phyloP scores from a whole-genome alignment of 2,797 vertebrate genomes.

The Muscicapa comitata region DNA sequence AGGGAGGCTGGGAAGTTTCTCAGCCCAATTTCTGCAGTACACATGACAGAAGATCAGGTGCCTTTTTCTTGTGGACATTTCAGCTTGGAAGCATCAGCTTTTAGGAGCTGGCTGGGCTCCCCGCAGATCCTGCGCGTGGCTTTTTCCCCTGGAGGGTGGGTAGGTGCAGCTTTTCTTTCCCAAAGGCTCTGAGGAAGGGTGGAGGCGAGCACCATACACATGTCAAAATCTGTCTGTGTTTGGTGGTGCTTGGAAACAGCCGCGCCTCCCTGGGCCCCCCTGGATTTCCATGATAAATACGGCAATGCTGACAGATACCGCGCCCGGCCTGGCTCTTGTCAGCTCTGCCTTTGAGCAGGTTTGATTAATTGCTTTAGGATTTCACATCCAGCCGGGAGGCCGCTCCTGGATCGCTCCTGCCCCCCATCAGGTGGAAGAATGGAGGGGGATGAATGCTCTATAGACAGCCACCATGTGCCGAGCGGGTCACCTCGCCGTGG shows the following conservation, averaged over 20 bases:
- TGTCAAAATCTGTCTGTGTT: conserved; percentile 79
- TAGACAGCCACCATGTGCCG: conserved; percentile 83
- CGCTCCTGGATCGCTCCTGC: conserved; percentile 65
- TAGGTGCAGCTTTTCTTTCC: conserved; percentile 16
- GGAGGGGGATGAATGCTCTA: conserved; percentile 67
- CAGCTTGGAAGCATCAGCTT: background rate
- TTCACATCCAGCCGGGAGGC: conserved; percentile 82
- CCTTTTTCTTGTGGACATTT: background rate
- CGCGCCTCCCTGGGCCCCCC: conserved; percentile 47
- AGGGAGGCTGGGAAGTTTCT: background rate
- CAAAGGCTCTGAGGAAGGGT: background rate
- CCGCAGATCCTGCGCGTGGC: background rate
- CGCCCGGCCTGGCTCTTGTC: conserved; percentile 86
- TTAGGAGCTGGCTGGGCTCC: background rate
- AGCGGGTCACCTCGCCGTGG: conserved; percentile 76
- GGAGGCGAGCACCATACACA: conserved; percentile 75
- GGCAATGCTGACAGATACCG: conserved; percentile 80
- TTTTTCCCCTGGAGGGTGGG: conserved; percentile 13
- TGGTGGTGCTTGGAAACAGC: conserved; percentile 58
- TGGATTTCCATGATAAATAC: conserved; percentile 96
- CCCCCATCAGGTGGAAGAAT: conserved; percentile 76
- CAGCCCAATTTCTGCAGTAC: rapidly evolving
- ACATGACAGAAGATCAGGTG: background rate
- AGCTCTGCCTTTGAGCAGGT: conserved; percentile 82
- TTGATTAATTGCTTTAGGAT: conserved; percentile 99